Conservation (phyloP, 2,888 invertebrate species). For the Pachycephus smyrnensis region DNA sequence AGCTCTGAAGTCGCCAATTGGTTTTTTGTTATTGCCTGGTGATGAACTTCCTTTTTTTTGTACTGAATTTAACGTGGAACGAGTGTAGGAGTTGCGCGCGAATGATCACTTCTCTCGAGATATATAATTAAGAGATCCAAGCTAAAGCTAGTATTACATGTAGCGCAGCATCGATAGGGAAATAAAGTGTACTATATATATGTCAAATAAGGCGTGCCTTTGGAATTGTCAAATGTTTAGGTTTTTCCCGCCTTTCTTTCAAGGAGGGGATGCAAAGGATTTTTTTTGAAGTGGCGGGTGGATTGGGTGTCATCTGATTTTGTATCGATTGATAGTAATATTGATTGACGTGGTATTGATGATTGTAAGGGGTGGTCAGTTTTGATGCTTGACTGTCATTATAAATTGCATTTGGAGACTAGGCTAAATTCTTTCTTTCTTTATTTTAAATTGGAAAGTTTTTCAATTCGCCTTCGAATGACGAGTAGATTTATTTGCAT, state of each 20-base stretch:
- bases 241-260: slow-evolving; percentile 23
- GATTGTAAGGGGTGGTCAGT: background rate
- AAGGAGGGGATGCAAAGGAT: background rate
- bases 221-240: slow-evolving; percentile 40
- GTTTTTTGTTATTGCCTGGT: slow-evolving; percentile 25
- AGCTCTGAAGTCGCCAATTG: slow-evolving; percentile 24
- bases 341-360: background rate
- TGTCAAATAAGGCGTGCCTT: slow-evolving; percentile 35
- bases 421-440: no score
- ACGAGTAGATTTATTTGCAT: no score
- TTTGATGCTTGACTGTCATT: background rate
- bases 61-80: slow-evolving; percentile 51
- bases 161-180: slow-evolving; percentile 43
- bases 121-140: slow-evolving; percentile 48
- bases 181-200: slow-evolving; percentile 49
- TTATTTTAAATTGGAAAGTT: no score
- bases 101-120: slow-evolving; percentile 41
- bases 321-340: no score
- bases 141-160: slow-evolving; percentile 52
- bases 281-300: background rate
- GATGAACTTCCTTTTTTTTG: slow-evolving; percentile 20
- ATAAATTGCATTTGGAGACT: no score
- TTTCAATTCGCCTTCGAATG: no score
- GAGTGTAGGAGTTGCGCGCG: slow-evolving; percentile 36
- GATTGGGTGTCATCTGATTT: background rate